These are phyloP conservation scores for Notospermus geniculatus DNA, from an alignment of 1,140 invertebrate genomes.

Conservation along the genomic window DNA sequence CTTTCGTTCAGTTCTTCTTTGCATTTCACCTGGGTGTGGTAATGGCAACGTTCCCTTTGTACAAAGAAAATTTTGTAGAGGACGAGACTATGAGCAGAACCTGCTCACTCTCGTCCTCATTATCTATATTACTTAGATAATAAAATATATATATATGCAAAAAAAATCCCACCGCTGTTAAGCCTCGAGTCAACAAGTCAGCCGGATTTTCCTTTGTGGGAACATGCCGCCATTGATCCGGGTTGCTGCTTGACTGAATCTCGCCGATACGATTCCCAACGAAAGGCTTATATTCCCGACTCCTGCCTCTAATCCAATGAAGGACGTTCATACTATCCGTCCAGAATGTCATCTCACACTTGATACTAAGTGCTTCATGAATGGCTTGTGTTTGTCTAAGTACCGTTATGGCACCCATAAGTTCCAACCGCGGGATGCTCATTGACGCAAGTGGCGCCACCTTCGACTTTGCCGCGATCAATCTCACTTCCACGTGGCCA, in stretches of 20 bases:
- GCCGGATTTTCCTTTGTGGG: constrained; percentile 4
- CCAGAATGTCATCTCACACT: constrained; percentile 8
- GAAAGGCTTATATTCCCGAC: constrained; percentile 44
- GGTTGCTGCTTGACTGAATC: constrained; percentile 28
- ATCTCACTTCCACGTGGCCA: not conserved
- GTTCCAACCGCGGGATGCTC: constrained; percentile 10
- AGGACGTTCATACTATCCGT: constrained; percentile 51
- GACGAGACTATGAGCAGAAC: too few relatives aligned
- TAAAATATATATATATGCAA: too few relatives aligned
- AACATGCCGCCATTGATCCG: not conserved
- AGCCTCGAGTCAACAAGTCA: not conserved
- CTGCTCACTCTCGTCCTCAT: too few relatives aligned
- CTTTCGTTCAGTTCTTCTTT: too few relatives aligned
- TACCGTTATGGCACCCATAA: constrained; percentile 2
- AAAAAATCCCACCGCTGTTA: not conserved
- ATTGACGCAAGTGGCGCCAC: constrained; percentile 1
- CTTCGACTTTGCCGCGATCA: not conserved
- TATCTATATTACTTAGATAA: too few relatives aligned
- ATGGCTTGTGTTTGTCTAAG: not conserved
- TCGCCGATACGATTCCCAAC: constrained; percentile 48
- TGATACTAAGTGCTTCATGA: not conserved
- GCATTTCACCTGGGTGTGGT: too few relatives aligned
- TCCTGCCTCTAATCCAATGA: constrained; percentile 40
- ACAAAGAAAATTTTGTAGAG: too few relatives aligned
- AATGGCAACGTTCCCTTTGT: too few relatives aligned